Base-by-base conservation (phyloP, 2,113 vertebrate species). In the Clinocottus analis region DNA sequence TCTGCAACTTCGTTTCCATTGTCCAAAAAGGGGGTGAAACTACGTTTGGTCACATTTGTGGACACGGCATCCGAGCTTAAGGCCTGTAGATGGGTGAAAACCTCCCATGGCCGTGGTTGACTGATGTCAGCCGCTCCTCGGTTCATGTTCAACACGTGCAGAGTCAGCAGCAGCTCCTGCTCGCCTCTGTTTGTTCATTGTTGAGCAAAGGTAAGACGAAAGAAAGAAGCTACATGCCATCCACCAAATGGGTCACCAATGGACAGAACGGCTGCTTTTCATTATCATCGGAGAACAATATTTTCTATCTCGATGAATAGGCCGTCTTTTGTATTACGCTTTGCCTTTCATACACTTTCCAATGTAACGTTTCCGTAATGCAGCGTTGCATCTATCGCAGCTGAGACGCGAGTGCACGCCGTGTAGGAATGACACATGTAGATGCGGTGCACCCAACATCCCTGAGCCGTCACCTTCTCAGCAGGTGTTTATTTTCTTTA, bases 401-500 rank as follows among this genome's bases (percentile, higher is more conserved):
- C 2, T 16, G 39, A 17, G 37, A 12, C 19, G 10, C 39, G 1
- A 11, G 21, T n/a, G 9, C 41, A 63, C 35, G 47, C 56, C 53
- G 62, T 41, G 56, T 31, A 4, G 65, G n/a, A 55, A 13, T 69
- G 68, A 71, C 75, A 58, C 71, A 14, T 66, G 72, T 79, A 39
- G 16, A 19, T 37, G 37, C 74, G 29, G 29, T 14, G 8, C 35
- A 43, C 71, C 60, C 23, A 27, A n/a, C 70, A 37, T 71, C 61
- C 47, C 55, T 39, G 62, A 72, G 65, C 64, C 37, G 58, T 82
- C 81, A 79, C 77, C 67, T 73, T 66, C 73, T 66, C 45, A 82
- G 79, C 79, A 86, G 83, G 76, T 92, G 90, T 91, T 91, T 84
- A 88, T 87, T 86, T 86, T 82, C 70, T 85, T 85, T 89, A 91